Percentiles rank a stretch among this genome's conserved stretches.
Conservation (phyloP, 2,797 vertebrate genomes). For the Pogoniulus pusillus region DNA sequence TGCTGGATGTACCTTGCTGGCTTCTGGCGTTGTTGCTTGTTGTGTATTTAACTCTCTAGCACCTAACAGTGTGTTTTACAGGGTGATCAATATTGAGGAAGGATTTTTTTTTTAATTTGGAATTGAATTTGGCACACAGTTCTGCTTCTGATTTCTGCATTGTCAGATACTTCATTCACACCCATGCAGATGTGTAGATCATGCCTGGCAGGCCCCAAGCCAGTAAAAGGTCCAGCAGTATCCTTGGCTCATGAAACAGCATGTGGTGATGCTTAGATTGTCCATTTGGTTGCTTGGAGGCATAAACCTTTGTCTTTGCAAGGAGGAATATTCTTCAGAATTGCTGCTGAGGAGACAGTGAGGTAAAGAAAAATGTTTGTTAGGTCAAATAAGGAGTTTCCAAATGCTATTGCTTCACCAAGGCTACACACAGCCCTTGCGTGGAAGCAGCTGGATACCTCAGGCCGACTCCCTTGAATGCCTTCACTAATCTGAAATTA, state of each 20-base stretch:
- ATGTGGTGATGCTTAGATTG: not conserved
- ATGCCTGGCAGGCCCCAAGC: not conserved
- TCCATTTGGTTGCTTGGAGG: not conserved
- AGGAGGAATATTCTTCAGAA: not conserved
- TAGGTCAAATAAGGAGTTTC: not conserved
- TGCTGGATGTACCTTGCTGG: not conserved
- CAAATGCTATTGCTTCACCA: not conserved
- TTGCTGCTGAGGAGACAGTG: not conserved
- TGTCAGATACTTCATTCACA: not conserved
- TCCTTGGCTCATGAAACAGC: not conserved
- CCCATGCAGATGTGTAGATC: not conserved
- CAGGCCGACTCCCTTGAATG: not conserved
- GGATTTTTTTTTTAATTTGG: not conserved
- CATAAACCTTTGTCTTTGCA: not conserved
- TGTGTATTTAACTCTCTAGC: not conserved
- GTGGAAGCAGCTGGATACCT: not conserved
- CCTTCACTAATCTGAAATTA: not conserved
- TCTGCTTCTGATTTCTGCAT: not conserved
- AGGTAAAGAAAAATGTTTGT: not conserved
- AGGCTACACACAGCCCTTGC: not conserved
- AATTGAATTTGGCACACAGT: not conserved
- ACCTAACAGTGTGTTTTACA: not conserved
- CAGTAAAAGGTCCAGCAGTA: not conserved
- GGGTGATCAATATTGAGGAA: not conserved
- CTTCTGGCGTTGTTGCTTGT: not conserved